phyloP scores from a whole-genome alignment of 23 tunicate species.

The Ciona savignyi region DNA sequence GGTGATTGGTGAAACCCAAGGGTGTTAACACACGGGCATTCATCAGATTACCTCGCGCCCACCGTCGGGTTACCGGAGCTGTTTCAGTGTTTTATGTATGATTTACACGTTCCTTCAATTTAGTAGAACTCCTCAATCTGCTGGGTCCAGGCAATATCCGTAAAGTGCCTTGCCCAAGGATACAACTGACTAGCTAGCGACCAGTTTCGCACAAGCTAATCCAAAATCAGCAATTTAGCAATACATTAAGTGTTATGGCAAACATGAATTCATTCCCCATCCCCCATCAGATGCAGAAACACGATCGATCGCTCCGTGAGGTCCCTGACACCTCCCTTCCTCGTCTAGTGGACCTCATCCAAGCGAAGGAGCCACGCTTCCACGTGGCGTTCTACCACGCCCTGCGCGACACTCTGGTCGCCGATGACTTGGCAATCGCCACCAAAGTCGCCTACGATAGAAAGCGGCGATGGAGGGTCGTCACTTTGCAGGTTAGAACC shows the following conservation, averaged over 20 bases:
- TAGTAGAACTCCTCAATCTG: too few species aligned
- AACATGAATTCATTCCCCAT: not conserved
- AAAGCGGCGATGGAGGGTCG: constrained; percentile 79
- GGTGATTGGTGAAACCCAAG: too few species aligned
- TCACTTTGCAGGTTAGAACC: constrained; percentile 52
- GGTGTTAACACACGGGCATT: too few species aligned
- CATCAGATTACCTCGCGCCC: too few species aligned
- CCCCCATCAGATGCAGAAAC: constrained; percentile 39
- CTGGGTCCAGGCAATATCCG: too few species aligned
- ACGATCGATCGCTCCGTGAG: constrained; percentile 9
- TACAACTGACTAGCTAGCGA: too few species aligned
- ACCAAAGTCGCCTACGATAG: constrained; percentile 69
- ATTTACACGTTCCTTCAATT: too few species aligned
- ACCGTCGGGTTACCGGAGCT: too few species aligned
- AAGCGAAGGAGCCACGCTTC: constrained; percentile 40
- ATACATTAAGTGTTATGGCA: not conserved
- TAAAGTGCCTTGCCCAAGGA: too few species aligned
- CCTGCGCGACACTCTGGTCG: constrained; percentile 75
- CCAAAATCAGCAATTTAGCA: too few species aligned
- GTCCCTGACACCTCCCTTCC: constrained; percentile 38
- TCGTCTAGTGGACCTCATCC: constrained; percentile 72
- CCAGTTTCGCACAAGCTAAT: too few species aligned
- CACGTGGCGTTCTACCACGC: constrained; percentile 83
- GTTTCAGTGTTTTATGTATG: too few species aligned
- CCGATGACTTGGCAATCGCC: constrained; percentile 49